Evolutionary conservation across 92 coral and sea anemone species (phyloP).

Genomic region (Zoanthus sociatus): DNA sequence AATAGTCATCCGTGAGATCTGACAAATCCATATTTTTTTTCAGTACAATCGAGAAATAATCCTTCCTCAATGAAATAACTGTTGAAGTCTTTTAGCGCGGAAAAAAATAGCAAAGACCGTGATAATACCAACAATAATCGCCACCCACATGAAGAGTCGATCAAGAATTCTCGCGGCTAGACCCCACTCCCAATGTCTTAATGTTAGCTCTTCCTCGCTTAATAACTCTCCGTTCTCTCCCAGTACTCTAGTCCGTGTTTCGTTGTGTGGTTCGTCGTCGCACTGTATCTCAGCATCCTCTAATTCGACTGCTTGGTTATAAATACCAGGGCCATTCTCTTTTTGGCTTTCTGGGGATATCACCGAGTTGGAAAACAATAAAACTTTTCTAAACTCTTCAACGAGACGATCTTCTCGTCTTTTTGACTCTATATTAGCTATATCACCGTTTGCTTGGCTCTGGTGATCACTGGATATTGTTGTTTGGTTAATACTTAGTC

Average conservation of each 20-base stretch:
- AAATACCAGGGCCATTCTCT: slow-evolving; percentile 2
- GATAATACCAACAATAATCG: slow-evolving; percentile 62
- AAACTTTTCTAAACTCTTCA: slow-evolving; percentile 57
- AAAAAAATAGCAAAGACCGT: slow-evolving; percentile 71
- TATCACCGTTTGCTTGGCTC: neutral
- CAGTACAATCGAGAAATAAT: neutral
- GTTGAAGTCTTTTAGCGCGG: slow-evolving; percentile 73
- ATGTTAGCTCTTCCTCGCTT: slow-evolving; percentile 67
- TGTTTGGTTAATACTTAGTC: neutral
- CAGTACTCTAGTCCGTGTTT: slow-evolving; percentile 49
- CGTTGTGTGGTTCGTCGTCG: slow-evolving; percentile 16
- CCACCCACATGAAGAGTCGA: slow-evolving; percentile 75
- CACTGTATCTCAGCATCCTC: slow-evolving; percentile 5
- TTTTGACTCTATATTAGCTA: neutral
- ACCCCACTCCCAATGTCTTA: slow-evolving; percentile 88
- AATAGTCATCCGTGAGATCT: too few relatives aligned
- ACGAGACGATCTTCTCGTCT: slow-evolving; percentile 71
- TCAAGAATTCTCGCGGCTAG: slow-evolving; percentile 82
- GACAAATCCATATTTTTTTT: too few relatives aligned
- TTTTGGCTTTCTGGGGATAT: neutral
- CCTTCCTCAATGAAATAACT: neutral
- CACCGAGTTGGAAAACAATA: slow-evolving; percentile 30
- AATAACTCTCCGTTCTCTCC: slow-evolving; percentile 83
- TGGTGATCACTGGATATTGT: neutral
- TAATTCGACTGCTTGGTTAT: slow-evolving; percentile 21